Evolutionary conservation across 1,140 invertebrate genomes (phyloP).

Genomic region (Drosophila willistoni): DNA sequence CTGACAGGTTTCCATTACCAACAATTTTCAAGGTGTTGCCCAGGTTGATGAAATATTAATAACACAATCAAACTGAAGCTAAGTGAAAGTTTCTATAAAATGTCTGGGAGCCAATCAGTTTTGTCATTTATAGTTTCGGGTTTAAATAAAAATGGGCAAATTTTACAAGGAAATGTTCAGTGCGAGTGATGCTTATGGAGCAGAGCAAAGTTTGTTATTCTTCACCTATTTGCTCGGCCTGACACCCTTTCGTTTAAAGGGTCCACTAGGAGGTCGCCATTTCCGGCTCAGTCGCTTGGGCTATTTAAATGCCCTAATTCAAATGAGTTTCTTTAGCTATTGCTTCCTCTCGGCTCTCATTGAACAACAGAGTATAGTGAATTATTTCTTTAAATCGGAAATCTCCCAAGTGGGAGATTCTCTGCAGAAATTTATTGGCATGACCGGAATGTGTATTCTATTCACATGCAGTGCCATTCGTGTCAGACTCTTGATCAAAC

Average conservation of each 20-base stretch:
- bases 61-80: conserved; percentile 37
- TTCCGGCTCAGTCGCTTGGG: conserved; percentile 65
- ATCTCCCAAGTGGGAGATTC: conserved; percentile 76
- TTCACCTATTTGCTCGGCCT: conserved; percentile 72
- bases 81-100: conserved; percentile 51
- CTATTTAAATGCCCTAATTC: conserved; percentile 67
- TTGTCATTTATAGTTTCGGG: conserved; percentile 3
- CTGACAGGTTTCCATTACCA: conserved; percentile 68
- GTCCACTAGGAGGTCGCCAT: conserved; percentile 28
- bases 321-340: conserved; percentile 73
- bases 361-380: conserved; percentile 75
- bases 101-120: conserved; percentile 21
- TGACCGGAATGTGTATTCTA: conserved; percentile 69
- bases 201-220: conserved; percentile 63
- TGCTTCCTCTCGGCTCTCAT: conserved; percentile 70
- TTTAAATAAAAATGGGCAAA: conserved; percentile 25
- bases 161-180: conserved; percentile 41
- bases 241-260: conserved; percentile 64
- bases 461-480: conserved; percentile 63
- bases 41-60: conserved; percentile 44
- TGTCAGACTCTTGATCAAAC: conserved; percentile 51
- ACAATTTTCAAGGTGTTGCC: conserved; percentile 49
- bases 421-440: conserved; percentile 73
- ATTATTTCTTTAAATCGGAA: conserved; percentile 76
- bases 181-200: conserved; percentile 67